phyloP scores from a whole-genome alignment of 92 coral and sea anemone species.

The Parazoanthus atlanticus region DNA sequence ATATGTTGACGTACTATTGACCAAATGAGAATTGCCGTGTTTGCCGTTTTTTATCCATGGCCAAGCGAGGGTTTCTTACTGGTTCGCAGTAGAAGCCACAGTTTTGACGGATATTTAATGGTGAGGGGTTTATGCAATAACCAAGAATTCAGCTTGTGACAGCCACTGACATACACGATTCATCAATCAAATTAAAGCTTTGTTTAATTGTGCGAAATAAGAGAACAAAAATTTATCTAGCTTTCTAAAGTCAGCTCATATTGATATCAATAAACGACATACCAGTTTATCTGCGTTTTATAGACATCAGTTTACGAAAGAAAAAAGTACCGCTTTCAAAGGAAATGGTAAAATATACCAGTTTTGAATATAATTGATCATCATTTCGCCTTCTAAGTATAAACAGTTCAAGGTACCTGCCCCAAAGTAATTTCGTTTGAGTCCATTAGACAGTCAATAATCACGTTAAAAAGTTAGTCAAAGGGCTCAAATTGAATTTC shows the following conservation, averaged over 20 bases:
- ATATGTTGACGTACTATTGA: not conserved
- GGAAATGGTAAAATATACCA: not conserved
- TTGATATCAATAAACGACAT: slow-evolving; percentile 3
- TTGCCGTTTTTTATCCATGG: not conserved
- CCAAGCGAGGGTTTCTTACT: not conserved
- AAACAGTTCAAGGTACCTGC: slow-evolving; percentile 17
- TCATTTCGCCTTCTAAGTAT: not conserved
- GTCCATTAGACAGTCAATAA: not conserved
- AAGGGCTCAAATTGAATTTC: no score
- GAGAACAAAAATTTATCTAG: slow-evolving; percentile 1
- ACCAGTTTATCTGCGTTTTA: not conserved
- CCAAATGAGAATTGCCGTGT: not conserved
- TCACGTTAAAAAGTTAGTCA: not conserved
- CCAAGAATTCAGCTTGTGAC: not conserved
- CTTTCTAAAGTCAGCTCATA: not conserved
- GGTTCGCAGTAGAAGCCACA: not conserved
- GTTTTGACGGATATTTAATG: no score
- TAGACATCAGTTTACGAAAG: slow-evolving; percentile 1
- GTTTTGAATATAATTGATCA: not conserved
- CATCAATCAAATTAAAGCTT: slow-evolving; percentile 13
- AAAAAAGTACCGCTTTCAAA: not conserved
- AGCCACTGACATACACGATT: not conserved
- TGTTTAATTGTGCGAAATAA: slow-evolving; percentile 16
- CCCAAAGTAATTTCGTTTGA: not conserved
- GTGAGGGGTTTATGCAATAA: not conserved